Base-by-base conservation (phyloP, 2,113 vertebrate species). In the Paraplagusia blochii region DNA sequence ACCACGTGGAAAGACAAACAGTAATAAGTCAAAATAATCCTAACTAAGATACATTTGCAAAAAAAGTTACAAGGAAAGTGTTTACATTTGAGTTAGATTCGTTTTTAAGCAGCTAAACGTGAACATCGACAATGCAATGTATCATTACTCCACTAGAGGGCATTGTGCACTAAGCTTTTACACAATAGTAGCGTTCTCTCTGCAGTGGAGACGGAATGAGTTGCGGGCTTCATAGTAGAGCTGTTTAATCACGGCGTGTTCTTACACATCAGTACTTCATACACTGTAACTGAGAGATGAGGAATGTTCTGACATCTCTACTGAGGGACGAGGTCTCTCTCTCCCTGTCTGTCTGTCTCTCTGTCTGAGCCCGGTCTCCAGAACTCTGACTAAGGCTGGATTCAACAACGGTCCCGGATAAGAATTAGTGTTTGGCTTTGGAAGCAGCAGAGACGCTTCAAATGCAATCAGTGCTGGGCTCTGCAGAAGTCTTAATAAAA, bases 131-230 rank as follows among this genome's bases (percentile, higher is more conserved):
- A 10, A 7, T 63, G 16, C 39, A 4, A 35, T 44, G 19, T 22
- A 50, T 34, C 22, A 45, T 44, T 11, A 17, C 9, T 7, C 60
- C 83, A 79, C 74, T 65, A 76, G 85, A 63, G 77, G 15, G 67
- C 74, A 45, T 62, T 80, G 62, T 72, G 33, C 51, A 62, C 46
- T 46, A 72, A 60, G 39, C 29, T 33, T 14, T 5, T 17, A 2
- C 4, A 43, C 48, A 2, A 40, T 12, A 11, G 9, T 11, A 10
- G 10, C 38, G 2, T 19, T 17, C 45, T 16, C 11, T 49, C 33
- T 33, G 38, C 19, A 36, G 19, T 38, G 39, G 6, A 46, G 43
- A 40, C 7, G n/a, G 16, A 62, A 19, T 46, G 18, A 0, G 0
- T 17, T 9, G 1, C 5, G 44, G 17, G 45, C 15, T 9, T 10